Evolutionary conservation across 2,797 vertebrate genomes (phyloP).

Genomic region (Capromys pilorides): DNA sequence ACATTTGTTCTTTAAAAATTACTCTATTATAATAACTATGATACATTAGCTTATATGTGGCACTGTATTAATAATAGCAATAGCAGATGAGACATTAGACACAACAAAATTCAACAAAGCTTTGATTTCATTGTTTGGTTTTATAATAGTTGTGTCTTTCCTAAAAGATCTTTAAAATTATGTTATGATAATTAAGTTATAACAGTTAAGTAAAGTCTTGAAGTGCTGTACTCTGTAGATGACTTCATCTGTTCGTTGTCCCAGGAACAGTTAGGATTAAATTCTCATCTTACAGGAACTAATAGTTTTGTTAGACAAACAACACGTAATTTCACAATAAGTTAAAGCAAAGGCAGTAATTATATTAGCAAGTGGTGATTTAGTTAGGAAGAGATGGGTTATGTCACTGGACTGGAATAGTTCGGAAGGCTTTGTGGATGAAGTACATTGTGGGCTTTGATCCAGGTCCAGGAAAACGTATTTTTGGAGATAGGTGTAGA

Average conservation of each 20-base stretch:
- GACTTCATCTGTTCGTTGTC: neutral
- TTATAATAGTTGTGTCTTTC: neutral
- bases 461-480: neutral
- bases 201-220: neutral
- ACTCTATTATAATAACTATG: neutral
- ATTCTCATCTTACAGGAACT: neutral
- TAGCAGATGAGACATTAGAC: neutral
- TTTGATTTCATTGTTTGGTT: neutral
- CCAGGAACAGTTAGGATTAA: neutral
- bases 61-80: neutral
- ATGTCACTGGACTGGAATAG: neutral
- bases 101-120: neutral
- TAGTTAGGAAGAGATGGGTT: neutral
- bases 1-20: neutral
- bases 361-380: neutral
- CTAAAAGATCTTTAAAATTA: neutral
- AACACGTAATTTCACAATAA: neutral
- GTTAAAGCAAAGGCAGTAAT: neutral
- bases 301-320: neutral
- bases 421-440: neutral
- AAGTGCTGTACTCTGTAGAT: neutral
- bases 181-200: neutral
- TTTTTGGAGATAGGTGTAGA: fast-evolving
- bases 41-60: neutral
- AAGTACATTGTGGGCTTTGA: neutral